Conservation (phyloP, 2,797 vertebrate species). For the Malurus splendens region DNA sequence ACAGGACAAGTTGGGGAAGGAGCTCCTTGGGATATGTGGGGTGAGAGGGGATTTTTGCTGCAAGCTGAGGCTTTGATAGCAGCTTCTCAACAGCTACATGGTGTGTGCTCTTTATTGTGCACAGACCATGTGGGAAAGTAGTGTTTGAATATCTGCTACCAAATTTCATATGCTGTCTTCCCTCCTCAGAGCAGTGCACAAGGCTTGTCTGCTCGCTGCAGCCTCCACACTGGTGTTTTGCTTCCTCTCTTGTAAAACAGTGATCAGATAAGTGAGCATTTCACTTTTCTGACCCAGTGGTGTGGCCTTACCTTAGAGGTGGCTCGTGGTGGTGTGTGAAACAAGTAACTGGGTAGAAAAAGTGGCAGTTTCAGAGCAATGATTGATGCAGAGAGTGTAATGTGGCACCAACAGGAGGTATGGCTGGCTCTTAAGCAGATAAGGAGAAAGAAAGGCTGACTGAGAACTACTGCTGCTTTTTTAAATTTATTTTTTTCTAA, state of each 20-base stretch:
- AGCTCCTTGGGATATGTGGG: neutral
- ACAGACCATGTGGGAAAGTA: neutral
- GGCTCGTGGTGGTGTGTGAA: neutral
- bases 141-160: neutral
- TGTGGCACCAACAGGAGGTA: neutral
- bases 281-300: neutral
- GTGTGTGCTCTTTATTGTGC: neutral
- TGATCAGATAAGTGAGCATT: neutral
- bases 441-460: neutral
- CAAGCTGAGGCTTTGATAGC: neutral
- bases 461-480: neutral
- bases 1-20: neutral
- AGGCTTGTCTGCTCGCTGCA: neutral
- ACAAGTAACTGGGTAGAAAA: neutral
- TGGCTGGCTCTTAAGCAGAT: neutral
- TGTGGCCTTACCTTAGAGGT: neutral
- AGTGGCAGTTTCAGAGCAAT: neutral
- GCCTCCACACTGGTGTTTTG: neutral
- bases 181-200: neutral
- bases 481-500: neutral
- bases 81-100: accelerated
- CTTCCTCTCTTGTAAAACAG: neutral
- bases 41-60: neutral
- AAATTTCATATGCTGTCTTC: neutral
- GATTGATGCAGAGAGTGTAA: neutral